Conservation (phyloP, 2,113 vertebrate genomes). For the Geococcyx californianus region DNA sequence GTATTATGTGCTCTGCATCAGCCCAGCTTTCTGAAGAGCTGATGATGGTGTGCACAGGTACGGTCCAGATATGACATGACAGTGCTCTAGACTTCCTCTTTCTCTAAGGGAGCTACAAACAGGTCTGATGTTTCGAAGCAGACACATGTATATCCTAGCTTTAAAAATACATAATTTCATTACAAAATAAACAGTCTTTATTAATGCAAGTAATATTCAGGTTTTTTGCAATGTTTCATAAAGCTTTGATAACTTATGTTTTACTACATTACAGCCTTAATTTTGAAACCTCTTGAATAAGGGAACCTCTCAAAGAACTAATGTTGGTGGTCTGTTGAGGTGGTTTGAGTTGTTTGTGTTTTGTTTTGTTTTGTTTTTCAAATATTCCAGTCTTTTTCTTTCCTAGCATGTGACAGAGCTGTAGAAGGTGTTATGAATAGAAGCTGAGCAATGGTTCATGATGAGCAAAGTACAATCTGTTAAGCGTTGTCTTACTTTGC, state of each 20-base stretch:
- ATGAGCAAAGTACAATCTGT: background rate
- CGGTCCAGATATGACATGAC: background rate
- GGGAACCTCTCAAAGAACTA: background rate
- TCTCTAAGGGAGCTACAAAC: background rate
- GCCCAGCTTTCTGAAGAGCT: background rate
- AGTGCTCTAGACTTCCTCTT: background rate
- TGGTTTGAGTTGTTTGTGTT: too few relatives aligned
- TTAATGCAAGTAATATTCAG: background rate
- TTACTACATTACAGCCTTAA: background rate
- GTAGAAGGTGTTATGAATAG: background rate
- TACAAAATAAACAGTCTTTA: background rate
- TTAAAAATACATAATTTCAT: background rate
- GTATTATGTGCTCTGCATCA: background rate
- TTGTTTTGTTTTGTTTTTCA: background rate
- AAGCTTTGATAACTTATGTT: background rate
- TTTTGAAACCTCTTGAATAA: background rate
- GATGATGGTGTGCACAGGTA: background rate
- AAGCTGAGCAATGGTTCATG: background rate
- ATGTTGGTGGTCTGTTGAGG: background rate
- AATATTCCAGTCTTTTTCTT: background rate
- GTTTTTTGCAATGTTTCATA: background rate
- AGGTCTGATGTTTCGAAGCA: background rate
- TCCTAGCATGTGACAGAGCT: background rate
- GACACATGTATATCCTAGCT: background rate
- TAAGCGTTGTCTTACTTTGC: background rate